Conservation (phyloP, 2,888 invertebrate species). For the Pristionchus fissidentatus region DNA sequence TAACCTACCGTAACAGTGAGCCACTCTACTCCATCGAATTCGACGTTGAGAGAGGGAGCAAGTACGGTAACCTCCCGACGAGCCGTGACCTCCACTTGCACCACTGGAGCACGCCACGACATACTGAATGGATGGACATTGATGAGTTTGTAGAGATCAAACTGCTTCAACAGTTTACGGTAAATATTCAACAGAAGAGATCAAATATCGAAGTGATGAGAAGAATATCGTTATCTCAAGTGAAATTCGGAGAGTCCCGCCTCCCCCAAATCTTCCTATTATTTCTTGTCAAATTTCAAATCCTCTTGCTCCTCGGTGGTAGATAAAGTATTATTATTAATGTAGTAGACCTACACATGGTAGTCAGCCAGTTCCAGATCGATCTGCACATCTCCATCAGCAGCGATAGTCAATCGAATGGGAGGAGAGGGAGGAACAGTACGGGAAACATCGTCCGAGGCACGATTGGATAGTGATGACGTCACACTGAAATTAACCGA, state of each 20-base stretch:
- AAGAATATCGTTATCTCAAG: background rate
- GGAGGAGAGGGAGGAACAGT: conserved; percentile 25
- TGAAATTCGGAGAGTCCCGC: background rate
- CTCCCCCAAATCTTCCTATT: too few relatives aligned
- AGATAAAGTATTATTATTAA: background rate
- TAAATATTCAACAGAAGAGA: background rate
- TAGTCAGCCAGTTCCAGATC: conserved; percentile 60
- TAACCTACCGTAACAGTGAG: conserved; percentile 54
- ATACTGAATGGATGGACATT: conserved; percentile 56
- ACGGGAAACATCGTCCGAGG: background rate
- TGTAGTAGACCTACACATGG: conserved; percentile 58
- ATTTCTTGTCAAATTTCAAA: too few relatives aligned
- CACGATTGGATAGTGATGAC: background rate
- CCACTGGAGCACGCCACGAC: conserved; percentile 53
- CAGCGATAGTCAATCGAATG: conserved; percentile 44
- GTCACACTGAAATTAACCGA: conserved; percentile 1
- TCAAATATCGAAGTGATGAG: conserved; percentile 19
- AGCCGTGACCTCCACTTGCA: conserved; percentile 50
- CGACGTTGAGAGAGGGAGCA: conserved; percentile 50
- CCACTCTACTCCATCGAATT: conserved; percentile 55
- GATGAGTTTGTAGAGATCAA: background rate
- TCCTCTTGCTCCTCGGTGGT: background rate
- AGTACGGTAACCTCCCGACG: conserved; percentile 48
- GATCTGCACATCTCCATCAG: conserved; percentile 58
- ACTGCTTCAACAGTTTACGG: background rate